Evolutionary conservation across 35 echinoderm and acorn worm genomes (phyloP), one percentile per base, ranked within the genome.

Genomic region (Stichopus chloronotus): DNA sequence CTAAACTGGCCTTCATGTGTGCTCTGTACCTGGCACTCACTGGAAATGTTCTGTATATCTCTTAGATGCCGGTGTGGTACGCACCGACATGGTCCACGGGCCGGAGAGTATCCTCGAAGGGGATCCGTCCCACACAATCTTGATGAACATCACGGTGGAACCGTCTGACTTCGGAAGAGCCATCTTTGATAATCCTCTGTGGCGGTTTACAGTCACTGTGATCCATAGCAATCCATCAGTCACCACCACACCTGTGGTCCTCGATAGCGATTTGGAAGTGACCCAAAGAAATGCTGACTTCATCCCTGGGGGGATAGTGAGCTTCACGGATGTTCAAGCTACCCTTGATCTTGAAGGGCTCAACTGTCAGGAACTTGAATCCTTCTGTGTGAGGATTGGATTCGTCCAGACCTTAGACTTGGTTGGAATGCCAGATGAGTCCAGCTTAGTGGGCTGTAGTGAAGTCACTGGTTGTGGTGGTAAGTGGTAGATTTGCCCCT

Each of bases 101-200:
- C 88, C 91, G 10, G 16, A 56, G 2, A 86, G 90, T 10, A 76
- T 92, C n/a, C 94, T 97, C 0, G 90, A 96, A 76, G 90, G 94
- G 0, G 96, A 98, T 59, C 52, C 93, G 30, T 55, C 68, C 6
- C 94, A 95, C 78, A 91, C 92, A 3, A 92, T 98, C 86, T 54
- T 11, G 0, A 84, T 95, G 55, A 90, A 94, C 30, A 88, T 94
- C 24, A 80, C 56, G 5, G 72, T 88, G 6, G 78, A 12, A 9
- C 22, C 92, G 12, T 94, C 92, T 11, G 23, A 69, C 6, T 89
- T 71, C 55, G 87, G 87, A 43, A 89, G 14, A 9, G 87, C 61
- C 30, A 89, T 89, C 57, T 25, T 30, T 5, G 13, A 86, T 19
- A 56, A 84, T 72, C 55, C 22, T 21, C 79, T 69, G 21, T 84